These are phyloP conservation scores for Ivindomyrus marchei DNA, from an alignment of 2,113 vertebrate species.

Conservation along the genomic window DNA sequence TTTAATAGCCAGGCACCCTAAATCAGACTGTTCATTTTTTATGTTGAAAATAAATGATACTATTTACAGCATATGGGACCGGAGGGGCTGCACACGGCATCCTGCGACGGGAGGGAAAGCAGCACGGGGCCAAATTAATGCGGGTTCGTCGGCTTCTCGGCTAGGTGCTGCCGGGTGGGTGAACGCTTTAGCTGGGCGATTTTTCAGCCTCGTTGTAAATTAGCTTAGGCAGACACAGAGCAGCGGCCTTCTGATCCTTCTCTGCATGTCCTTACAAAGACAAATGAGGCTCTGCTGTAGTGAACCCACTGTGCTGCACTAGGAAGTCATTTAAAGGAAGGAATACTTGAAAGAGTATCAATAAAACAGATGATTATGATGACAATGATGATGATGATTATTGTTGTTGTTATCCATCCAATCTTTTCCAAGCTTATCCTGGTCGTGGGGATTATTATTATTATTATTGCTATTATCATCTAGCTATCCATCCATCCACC, in stretches of 20 bases:
- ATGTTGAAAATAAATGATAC: background rate
- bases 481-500: background rate
- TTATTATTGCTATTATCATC: background rate
- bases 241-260: background rate
- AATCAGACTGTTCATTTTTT: background rate
- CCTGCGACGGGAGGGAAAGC: background rate
- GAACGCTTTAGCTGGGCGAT: background rate
- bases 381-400: background rate
- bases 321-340: background rate
- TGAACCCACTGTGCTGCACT: background rate
- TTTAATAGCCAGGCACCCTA: background rate
- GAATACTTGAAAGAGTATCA: background rate
- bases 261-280: slow-evolving; percentile 5
- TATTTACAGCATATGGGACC: background rate
- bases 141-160: background rate
- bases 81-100: background rate
- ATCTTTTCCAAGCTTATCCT: background rate
- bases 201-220: slow-evolving; percentile 15
- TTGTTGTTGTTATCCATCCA: background rate
- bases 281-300: slow-evolving; percentile 1
- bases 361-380: background rate
- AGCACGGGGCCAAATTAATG: slow-evolving; percentile 3
- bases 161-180: background rate
- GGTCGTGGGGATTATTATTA: background rate
- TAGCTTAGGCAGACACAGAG: slow-evolving; percentile 13